Evolutionary conservation across 2,797 vertebrate genomes (phyloP).

Genomic region (Galago senegalensis): DNA sequence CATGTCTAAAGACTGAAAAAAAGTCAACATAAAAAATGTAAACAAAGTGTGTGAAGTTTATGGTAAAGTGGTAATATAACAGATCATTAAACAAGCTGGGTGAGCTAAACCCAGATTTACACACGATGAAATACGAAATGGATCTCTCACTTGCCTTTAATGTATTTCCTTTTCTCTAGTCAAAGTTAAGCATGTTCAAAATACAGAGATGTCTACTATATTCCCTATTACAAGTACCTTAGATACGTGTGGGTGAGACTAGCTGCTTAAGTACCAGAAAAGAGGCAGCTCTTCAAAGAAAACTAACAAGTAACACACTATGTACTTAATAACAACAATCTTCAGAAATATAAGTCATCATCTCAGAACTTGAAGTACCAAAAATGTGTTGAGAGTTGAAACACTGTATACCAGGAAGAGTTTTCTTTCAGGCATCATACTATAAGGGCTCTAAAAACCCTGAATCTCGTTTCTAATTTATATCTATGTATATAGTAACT

Average conservation of each 20-base stretch:
- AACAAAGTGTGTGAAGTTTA: neutral
- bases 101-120: slow-evolving; percentile 36
- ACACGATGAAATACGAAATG: neutral
- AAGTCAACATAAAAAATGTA: slow-evolving; percentile 38
- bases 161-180: neutral
- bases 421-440: neutral
- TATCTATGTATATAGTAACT: neutral
- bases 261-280: slow-evolving; percentile 11
- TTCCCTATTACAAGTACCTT: neutral
- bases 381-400: slow-evolving; percentile 20
- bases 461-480: neutral
- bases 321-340: slow-evolving; percentile 4
- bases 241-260: neutral
- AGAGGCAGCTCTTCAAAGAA: neutral
- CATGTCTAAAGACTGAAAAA: slow-evolving; percentile 38
- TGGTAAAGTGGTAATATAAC: neutral
- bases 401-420: neutral
- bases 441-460: neutral
- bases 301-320: neutral
- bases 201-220: neutral
- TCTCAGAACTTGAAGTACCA: neutral
- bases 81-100: neutral
- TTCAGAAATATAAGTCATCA: slow-evolving; percentile 34
- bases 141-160: neutral
- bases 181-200: slow-evolving; percentile 64